Conservation (phyloP, 2,113 vertebrate genomes). For the Collichthys lucidus region DNA sequence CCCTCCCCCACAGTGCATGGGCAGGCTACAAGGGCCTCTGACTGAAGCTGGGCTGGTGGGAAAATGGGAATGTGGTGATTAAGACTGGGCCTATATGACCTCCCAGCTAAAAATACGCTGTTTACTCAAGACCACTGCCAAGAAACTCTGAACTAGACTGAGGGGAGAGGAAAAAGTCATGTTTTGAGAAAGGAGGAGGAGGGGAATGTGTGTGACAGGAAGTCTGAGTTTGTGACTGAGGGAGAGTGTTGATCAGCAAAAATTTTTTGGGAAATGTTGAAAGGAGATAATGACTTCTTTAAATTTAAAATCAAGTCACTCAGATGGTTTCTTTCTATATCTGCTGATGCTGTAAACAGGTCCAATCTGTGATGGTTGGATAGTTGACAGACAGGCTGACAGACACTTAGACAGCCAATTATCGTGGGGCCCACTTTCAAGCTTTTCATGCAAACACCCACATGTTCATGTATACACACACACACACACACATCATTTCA, state of each 20-base stretch:
- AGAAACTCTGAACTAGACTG: constrained; percentile 86
- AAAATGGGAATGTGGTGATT: constrained; percentile 84
- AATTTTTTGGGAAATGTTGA: constrained; percentile 21
- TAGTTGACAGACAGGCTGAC: constrained; percentile 52
- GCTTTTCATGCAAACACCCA: constrained; percentile 41
- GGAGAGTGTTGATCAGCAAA: constrained; percentile 56
- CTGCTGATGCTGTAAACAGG: constrained; percentile 19
- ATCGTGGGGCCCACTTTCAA: constrained; percentile 46
- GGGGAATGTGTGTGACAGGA: constrained; percentile 56
- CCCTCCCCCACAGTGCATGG: constrained; percentile 50
- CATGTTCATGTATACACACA: constrained; percentile 17
- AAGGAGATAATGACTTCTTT: constrained; percentile 4
- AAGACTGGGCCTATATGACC: constrained; percentile 88
- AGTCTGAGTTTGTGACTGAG: constrained; percentile 65
- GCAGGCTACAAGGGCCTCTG: constrained; percentile 61
- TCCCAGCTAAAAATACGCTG: constrained; percentile 90
- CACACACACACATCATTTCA: constrained; percentile 15
- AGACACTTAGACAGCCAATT: constrained; percentile 70
- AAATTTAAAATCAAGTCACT: constrained; percentile 36
- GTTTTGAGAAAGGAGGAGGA: constrained; percentile 70
- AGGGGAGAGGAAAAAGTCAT: constrained; percentile 75
- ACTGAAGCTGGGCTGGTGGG: constrained; percentile 80
- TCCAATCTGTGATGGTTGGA: constrained; percentile 47
- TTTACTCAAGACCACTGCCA: constrained; percentile 88
- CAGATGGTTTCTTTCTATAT: constrained; percentile 8